Percentiles rank a stretch among this genome's conserved stretches.
phyloP scores from a whole-genome alignment of 2,888 invertebrate species.

The Sesamia inferens region DNA sequence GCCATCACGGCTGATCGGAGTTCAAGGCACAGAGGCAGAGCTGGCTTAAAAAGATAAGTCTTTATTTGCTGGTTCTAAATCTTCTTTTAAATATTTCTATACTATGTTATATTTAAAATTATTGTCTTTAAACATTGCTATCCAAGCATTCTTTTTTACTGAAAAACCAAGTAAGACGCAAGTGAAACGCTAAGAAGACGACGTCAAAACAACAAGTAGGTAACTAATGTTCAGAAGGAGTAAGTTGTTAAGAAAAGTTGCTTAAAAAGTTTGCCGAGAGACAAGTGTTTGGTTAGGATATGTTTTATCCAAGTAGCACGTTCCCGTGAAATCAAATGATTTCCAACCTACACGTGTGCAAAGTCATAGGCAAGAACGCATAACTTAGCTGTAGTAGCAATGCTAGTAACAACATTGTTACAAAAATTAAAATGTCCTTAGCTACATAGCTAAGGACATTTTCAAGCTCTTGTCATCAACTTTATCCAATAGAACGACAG shows the following conservation, averaged over 20 bases:
- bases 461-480: background rate
- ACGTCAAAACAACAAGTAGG: background rate
- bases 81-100: background rate
- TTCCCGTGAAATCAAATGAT: background rate
- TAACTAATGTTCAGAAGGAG: background rate
- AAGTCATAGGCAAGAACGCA: too few relatives aligned
- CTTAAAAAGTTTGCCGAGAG: background rate
- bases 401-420: background rate
- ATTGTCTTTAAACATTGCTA: background rate
- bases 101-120: background rate
- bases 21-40: background rate
- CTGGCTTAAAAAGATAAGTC: background rate
- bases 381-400: background rate
- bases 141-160: background rate
- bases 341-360: background rate
- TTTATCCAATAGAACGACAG: background rate
- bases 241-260: background rate
- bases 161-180: background rate
- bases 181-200: background rate
- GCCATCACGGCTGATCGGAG: background rate
- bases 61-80: background rate
- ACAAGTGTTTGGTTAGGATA: background rate
- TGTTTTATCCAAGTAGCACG: too few relatives aligned
- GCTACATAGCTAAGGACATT: background rate
- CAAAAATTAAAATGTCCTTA: too few relatives aligned